A percentile compares a stretch with the other conserved stretches of the same genome.
Conservation (phyloP, 2,113 vertebrate species). For the Pagrus major region DNA sequence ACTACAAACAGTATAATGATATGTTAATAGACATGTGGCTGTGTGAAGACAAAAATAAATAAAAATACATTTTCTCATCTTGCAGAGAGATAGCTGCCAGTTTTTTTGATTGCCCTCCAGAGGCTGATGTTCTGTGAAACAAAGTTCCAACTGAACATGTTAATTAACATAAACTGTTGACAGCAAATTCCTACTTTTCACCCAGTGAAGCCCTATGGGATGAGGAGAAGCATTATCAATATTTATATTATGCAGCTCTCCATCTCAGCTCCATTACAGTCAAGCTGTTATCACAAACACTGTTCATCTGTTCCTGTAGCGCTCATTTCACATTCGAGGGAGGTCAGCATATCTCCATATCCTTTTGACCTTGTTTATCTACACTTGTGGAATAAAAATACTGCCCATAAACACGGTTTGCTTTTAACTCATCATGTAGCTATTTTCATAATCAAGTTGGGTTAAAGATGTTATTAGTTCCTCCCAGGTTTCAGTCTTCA, state of each 20-base stretch:
- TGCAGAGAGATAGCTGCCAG: slow-evolving; percentile 33
- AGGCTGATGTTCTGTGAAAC: slow-evolving; percentile 44
- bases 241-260: slow-evolving; percentile 43
- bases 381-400: slow-evolving; percentile 8
- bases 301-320: slow-evolving; percentile 28
- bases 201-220: slow-evolving; percentile 36
- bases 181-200: slow-evolving; percentile 29
- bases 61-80: slow-evolving; percentile 28
- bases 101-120: slow-evolving; percentile 38
- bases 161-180: slow-evolving; percentile 64
- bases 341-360: slow-evolving; percentile 4
- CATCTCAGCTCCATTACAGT: slow-evolving; percentile 2
- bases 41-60: background rate
- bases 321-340: slow-evolving; percentile 29
- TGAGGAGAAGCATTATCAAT: slow-evolving; percentile 18
- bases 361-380: slow-evolving; percentile 31
- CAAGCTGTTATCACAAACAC: slow-evolving; percentile 41
- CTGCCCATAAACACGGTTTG: background rate
- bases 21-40: slow-evolving; percentile 27
- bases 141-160: slow-evolving; percentile 38
- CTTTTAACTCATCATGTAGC: slow-evolving; percentile 15
- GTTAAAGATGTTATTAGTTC: slow-evolving; percentile 3
- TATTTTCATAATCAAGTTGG: slow-evolving; percentile 1
- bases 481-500: slow-evolving; percentile 27
- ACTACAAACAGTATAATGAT: slow-evolving; percentile 42